A percentile compares a stretch with the other conserved stretches of the same genome.
These are phyloP conservation scores for Nebria ingens DNA, from an alignment of 1,140 invertebrate genomes.

Conservation along the genomic window DNA sequence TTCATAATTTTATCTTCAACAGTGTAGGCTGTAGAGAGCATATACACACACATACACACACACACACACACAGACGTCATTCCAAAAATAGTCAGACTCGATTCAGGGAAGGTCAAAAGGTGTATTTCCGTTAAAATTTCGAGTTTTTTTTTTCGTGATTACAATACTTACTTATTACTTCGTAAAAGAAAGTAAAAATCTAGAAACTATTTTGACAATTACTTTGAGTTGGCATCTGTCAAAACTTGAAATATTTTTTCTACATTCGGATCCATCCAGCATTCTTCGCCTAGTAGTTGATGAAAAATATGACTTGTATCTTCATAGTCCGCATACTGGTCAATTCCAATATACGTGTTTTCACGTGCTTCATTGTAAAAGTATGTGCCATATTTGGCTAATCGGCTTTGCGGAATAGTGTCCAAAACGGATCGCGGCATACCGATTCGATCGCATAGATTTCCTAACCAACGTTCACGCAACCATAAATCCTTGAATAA, in stretches of 20 bases:
- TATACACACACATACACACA: too few relatives aligned
- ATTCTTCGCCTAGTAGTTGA: slow-evolving; percentile 17
- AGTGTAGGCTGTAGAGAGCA: too few relatives aligned
- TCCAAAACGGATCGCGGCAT: slow-evolving; percentile 24
- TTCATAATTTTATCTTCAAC: too few relatives aligned
- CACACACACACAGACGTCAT: too few relatives aligned
- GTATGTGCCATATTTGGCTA: slow-evolving; percentile 27
- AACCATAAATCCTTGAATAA: slow-evolving; percentile 5
- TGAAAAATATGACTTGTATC: neutral
- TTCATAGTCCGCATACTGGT: slow-evolving; percentile 15
- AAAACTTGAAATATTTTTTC: slow-evolving; percentile 23
- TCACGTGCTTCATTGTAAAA: slow-evolving; percentile 29
- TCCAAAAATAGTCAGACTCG: too few relatives aligned
- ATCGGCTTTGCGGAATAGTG: slow-evolving; percentile 27
- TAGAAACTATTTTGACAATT: too few relatives aligned
- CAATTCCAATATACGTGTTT: slow-evolving; percentile 21
- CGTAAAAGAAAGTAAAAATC: too few relatives aligned
- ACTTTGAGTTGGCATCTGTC: slow-evolving; percentile 7
- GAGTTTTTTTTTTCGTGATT: too few relatives aligned
- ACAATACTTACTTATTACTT: too few relatives aligned
- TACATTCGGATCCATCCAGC: slow-evolving; percentile 30
- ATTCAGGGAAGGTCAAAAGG: too few relatives aligned
- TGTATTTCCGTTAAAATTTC: too few relatives aligned
- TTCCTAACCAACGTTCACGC: slow-evolving; percentile 11
- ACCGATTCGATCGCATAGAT: slow-evolving; percentile 14